phyloP scores from a whole-genome alignment of 1,140 invertebrate genomes.

The Ctenoplectra terminalis region DNA sequence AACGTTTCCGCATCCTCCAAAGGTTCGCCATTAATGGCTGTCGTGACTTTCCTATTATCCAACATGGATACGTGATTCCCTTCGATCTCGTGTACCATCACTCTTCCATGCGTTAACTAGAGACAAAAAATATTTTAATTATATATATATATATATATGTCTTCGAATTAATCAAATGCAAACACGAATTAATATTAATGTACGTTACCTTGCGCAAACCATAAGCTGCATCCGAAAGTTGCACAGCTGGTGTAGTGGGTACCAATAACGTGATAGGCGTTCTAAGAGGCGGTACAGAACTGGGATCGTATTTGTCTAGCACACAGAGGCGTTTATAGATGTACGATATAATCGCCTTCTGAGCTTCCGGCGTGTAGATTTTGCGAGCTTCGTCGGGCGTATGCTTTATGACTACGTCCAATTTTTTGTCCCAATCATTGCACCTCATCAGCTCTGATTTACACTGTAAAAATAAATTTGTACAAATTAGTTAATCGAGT shows the following conservation, averaged over 20 bases:
- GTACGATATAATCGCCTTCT: slow-evolving; percentile 78
- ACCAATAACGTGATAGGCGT: slow-evolving; percentile 86
- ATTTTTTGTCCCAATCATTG: slow-evolving; percentile 77
- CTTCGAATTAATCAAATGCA: no score
- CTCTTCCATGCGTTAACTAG: slow-evolving; percentile 72
- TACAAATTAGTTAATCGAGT: not conserved
- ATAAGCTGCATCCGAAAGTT: slow-evolving; percentile 85
- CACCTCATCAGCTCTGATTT: slow-evolving; percentile 77
- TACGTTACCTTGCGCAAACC: slow-evolving; percentile 81
- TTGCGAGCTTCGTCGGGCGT: slow-evolving; percentile 49
- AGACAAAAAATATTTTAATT: slow-evolving; percentile 42
- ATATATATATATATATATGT: no score
- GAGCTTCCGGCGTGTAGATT: slow-evolving; percentile 75
- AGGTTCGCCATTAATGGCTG: slow-evolving; percentile 85
- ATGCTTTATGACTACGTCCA: slow-evolving; percentile 67
- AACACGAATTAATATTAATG: slow-evolving; percentile 21
- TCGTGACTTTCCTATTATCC: slow-evolving; percentile 85
- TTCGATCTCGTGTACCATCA: slow-evolving; percentile 71
- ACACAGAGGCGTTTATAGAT: slow-evolving; percentile 85
- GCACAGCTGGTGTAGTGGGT: slow-evolving; percentile 83
- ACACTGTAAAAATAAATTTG: slow-evolving; percentile 69
- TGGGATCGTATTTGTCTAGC: slow-evolving; percentile 81
- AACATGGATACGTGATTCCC: slow-evolving; percentile 89
- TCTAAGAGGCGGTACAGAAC: slow-evolving; percentile 77
- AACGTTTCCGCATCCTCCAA: slow-evolving; percentile 73